Conservation (phyloP, 2,888 invertebrate genomes). For the Tethea ocularis region DNA sequence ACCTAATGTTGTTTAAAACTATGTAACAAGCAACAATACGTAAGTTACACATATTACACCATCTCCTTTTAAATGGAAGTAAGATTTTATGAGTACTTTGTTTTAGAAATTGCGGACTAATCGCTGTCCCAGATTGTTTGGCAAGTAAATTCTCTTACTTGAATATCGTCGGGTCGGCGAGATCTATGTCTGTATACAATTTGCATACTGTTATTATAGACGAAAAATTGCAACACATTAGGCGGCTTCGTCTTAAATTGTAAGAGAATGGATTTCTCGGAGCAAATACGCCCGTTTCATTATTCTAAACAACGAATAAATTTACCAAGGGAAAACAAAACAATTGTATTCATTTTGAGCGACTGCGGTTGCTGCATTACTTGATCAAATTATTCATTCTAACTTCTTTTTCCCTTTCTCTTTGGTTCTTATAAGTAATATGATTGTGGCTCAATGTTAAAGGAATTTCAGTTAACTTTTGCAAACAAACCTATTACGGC, state of each 20-base stretch:
- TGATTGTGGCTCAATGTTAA: constrained; percentile 25
- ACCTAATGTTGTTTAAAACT: background rate
- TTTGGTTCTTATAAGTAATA: constrained; percentile 30
- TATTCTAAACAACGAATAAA: constrained; percentile 81
- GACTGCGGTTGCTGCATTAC: constrained; percentile 75
- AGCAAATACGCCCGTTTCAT: constrained; percentile 78
- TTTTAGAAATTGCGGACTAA: background rate
- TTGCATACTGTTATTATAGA: constrained; percentile 68
- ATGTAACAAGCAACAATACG: background rate
- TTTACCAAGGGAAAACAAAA: constrained; percentile 78
- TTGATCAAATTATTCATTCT: constrained; percentile 76
- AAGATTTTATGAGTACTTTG: background rate
- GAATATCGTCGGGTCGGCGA: constrained; percentile 15
- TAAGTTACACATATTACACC: background rate
- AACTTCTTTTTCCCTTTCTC: constrained; percentile 50
- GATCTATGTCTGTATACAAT: constrained; percentile 42
- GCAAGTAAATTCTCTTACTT: constrained; percentile 5
- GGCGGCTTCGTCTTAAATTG: constrained; percentile 72
- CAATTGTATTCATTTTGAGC: constrained; percentile 79
- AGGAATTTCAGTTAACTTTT: constrained; percentile 34
- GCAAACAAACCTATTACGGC: constrained; percentile 70
- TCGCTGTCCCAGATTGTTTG: constrained; percentile 3
- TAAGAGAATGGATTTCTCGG: constrained; percentile 76
- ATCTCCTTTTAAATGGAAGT: background rate
- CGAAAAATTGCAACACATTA: constrained; percentile 78